Evolutionary conservation across 2,888 invertebrate genomes (phyloP).

Genomic region (Eupithecia exiguata): DNA sequence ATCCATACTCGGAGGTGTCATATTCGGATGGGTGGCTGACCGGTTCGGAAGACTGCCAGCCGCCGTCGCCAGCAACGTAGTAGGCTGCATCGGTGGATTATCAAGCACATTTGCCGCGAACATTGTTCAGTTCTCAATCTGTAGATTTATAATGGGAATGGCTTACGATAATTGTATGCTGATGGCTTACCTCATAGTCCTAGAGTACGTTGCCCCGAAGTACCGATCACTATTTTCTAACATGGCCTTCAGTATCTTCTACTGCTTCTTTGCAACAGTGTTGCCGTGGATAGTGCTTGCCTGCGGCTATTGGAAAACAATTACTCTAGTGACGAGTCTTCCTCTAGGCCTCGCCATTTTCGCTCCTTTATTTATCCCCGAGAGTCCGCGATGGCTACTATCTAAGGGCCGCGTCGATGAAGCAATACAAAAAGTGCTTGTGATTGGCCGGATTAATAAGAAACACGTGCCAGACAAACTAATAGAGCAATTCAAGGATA

Average conservation of each 20-base stretch:
- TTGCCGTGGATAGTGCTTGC: conserved; percentile 64
- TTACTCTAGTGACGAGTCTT: conserved; percentile 63
- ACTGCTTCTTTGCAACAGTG: conserved; percentile 52
- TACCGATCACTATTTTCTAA: conserved; percentile 64
- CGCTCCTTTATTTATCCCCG: conserved; percentile 60
- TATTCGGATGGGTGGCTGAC: conserved; percentile 65
- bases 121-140: conserved; percentile 57
- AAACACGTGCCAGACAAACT: conserved; percentile 58
- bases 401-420: conserved; percentile 64
- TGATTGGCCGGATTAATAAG: conserved; percentile 62
- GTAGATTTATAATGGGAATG: conserved; percentile 66
- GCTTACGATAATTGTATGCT: conserved; percentile 67
- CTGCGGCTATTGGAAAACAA: conserved; percentile 64
- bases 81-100: conserved; percentile 61
- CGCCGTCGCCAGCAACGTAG: conserved; percentile 54
- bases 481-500: conserved; percentile 58
- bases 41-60: conserved; percentile 65
- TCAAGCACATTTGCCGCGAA: conserved; percentile 58
- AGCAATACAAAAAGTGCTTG: conserved; percentile 58
- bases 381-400: conserved; percentile 67
- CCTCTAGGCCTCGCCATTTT: conserved; percentile 59
- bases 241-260: conserved; percentile 62
- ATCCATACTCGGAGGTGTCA: conserved; percentile 61
- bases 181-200: conserved; percentile 62
- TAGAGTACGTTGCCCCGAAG: conserved; percentile 67